Evolutionary conservation across 2,113 vertebrate genomes (phyloP).

Genomic region (Lepisosteus osseus): DNA sequence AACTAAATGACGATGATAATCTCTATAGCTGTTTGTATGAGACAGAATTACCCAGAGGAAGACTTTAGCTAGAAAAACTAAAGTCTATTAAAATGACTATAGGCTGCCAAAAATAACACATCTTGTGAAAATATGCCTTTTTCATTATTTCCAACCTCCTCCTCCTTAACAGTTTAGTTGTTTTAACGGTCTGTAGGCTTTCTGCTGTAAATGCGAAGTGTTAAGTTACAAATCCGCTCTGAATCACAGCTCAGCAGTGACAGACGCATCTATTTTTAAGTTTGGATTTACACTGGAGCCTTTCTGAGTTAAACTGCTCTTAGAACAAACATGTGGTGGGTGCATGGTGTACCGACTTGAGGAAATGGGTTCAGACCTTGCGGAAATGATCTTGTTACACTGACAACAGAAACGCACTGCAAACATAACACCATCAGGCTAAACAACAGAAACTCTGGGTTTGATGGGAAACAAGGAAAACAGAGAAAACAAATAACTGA

Average conservation of each 20-base stretch:
- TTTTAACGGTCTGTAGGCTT: conserved; percentile 46
- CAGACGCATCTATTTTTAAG: conserved; percentile 45
- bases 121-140: background rate
- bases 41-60: too few species aligned
- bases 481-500: background rate
- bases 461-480: background rate
- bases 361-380: background rate
- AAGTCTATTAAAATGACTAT: too few species aligned
- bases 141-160: conserved; percentile 8
- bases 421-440: background rate
- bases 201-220: conserved; percentile 47
- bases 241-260: conserved; percentile 53
- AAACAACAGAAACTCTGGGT: background rate
- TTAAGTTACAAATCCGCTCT: conserved; percentile 47
- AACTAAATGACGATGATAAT: too few species aligned
- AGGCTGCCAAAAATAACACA: too few species aligned
- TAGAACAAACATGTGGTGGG: conserved; percentile 30
- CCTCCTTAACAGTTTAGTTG: conserved; percentile 38
- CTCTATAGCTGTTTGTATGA: too few species aligned
- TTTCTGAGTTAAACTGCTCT: background rate
- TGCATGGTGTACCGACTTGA: background rate
- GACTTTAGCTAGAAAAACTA: too few species aligned
- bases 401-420: background rate
- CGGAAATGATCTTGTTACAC: background rate
- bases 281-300: too few species aligned